Evolutionary conservation across 2,888 invertebrate genomes (phyloP), one percentile per base, ranked within the genome.

Genomic region (Caenorhabditis sp.): DNA sequence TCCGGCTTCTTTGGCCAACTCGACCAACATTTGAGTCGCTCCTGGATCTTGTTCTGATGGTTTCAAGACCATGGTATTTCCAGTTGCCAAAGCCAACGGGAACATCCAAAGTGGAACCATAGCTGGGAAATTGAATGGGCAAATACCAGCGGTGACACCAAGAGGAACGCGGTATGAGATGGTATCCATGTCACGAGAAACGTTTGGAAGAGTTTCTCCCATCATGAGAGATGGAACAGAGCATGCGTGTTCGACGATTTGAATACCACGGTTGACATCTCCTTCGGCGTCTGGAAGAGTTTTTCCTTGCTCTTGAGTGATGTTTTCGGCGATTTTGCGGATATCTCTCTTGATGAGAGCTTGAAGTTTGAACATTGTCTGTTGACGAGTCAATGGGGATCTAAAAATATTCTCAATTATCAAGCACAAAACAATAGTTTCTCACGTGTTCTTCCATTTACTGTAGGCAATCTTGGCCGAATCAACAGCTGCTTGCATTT

Each of bases 1-100:
- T 0, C 97, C 99, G 25, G 97, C 94, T 43, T 79, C 79, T 63
- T 93, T 92, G 61, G 95, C 90, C 85, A 99, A 91, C 81, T 97
- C 94, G 91, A 95, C 93, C 84, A 99, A 91, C 90, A 97, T 91
- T 92, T 99, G 93, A 7, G 94, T 93, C 7, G 97, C 95, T 0
- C 97, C 97, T 5, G 99, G 99, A 85, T 97, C 97, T 85, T 96
- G 92, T 89, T 99, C 99, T 0, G 97, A 97, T 0, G 99, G 99
- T 90, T 92, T 99, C 86, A 99, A 90, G 64, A 99, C 90, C 89
- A 93, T 93, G 0, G 97, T 94, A 89, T 99, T 99, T 58, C 99
- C 99, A 63, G 95, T 94, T 7, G 94, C 91, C 31, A 91, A 78
- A 0, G 91, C 90, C 83, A 91, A 93, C 10, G 91, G 91, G 86